Evolutionary conservation across 2,113 vertebrate species (phyloP), one percentile per base, ranked within the genome.

Genomic region (Dasypus novemcinctus): DNA sequence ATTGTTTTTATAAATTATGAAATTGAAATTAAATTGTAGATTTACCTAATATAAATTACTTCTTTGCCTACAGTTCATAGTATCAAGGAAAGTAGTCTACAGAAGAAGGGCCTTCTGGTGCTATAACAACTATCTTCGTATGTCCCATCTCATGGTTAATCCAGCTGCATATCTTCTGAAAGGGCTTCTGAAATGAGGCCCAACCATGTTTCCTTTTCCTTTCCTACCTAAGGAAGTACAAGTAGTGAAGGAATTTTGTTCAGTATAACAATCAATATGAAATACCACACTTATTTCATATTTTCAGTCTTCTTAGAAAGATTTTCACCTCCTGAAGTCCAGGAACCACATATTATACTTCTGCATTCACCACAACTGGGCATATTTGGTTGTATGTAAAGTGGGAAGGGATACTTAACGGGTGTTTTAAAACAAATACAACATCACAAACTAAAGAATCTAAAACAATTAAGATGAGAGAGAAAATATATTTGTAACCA

Each of bases 71-170:
- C 27, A 87, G 38, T 71, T 90, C 57, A 87, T 31, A 95, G 31
- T 94, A 66, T 78, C 52, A 83, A 83, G 49, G 25, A 90, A 92
- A 86, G n/a, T n/a, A n/a, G n/a, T 86, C 63, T 71, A 64, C 25
- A 92, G 3, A 90, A 92, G 3, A 90, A 66, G 68, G 64, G 15
- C 20, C 21, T 92, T 64, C n/a, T n/a, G n/a, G 17, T 78, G 9
- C 49, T 79, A 14, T 43, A 38, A 76, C 10, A 92, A 10, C 13
- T 66, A n/a, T 76, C 33, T 80, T 38, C 21, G 57, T n/a, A 25
- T 89, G 23, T 59, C 52, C 14, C 36, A 57, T 79, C 31, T 93
- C 75, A 31, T 49, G n/a, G 18, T 49, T 78, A 80, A 81, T 46
- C 7, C 41, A 76, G 20, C 90, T 85, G 87, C 52, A 87, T 59